Conservation (phyloP, 1,140 invertebrate genomes). For the Tachypleus tridentatus region DNA sequence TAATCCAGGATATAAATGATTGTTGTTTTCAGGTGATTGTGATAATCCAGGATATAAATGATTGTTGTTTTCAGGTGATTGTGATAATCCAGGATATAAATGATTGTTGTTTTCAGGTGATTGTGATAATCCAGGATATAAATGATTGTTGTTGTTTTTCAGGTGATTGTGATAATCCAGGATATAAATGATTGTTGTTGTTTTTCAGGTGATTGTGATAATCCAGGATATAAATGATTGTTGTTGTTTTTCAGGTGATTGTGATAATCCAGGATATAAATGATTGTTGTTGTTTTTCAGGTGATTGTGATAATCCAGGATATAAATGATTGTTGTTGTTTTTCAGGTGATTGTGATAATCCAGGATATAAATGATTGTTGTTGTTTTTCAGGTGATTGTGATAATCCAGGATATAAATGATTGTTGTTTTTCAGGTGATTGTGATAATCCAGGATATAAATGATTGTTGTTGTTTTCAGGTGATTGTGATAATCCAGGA, state of each 20-base stretch:
- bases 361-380: slow-evolving; percentile 39
- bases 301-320: slow-evolving; percentile 36
- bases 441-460: slow-evolving; percentile 37
- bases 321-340: slow-evolving; percentile 34
- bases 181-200: slow-evolving; percentile 37
- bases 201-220: slow-evolving; percentile 29
- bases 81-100: slow-evolving; percentile 39
- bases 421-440: slow-evolving; percentile 27
- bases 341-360: slow-evolving; percentile 32
- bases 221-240: slow-evolving; percentile 40
- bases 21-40: slow-evolving; percentile 27
- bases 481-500: slow-evolving; percentile 36
- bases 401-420: slow-evolving; percentile 38
- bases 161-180: slow-evolving; percentile 33
- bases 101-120: slow-evolving; percentile 27
- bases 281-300: slow-evolving; percentile 27
- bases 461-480: slow-evolving; percentile 30
- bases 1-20: slow-evolving; percentile 39
- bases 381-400: slow-evolving; percentile 27
- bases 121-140: slow-evolving; percentile 36
- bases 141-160: slow-evolving; percentile 33
- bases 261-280: slow-evolving; percentile 39
- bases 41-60: slow-evolving; percentile 38
- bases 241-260: slow-evolving; percentile 21
- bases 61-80: slow-evolving; percentile 26